Conservation (phyloP, 1,140 invertebrate species). For the Drosophila lowei region DNA sequence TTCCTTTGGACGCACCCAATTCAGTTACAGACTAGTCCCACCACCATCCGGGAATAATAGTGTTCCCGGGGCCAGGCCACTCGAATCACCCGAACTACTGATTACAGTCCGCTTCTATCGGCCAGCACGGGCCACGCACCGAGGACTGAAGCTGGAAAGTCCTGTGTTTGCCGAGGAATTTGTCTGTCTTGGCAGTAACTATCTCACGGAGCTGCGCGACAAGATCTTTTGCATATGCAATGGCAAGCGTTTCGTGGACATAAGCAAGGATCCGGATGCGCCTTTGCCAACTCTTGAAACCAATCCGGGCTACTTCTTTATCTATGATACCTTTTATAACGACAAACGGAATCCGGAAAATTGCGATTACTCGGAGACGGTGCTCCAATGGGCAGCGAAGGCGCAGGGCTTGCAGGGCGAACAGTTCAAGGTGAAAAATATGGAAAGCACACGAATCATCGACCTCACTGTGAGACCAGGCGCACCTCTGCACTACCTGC, state of each 20-base stretch:
- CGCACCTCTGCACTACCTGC: constrained; percentile 90
- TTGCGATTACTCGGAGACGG: constrained; percentile 86
- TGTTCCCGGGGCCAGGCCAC: constrained; percentile 3
- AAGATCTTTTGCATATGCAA: constrained; percentile 88
- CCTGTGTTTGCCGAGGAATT: constrained; percentile 85
- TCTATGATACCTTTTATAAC: constrained; percentile 91
- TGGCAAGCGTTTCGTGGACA: constrained; percentile 85
- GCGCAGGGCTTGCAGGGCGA: constrained; percentile 83
- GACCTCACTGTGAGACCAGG: constrained; percentile 88
- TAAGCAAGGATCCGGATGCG: constrained; percentile 85
- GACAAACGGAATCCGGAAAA: constrained; percentile 86
- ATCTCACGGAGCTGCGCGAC: constrained; percentile 87
- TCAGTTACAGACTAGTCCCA: constrained; percentile 35
- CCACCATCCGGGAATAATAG: not conserved
- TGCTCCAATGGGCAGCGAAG: constrained; percentile 87
- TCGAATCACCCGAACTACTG: constrained; percentile 65
- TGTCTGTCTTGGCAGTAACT: constrained; percentile 86
- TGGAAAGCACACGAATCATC: constrained; percentile 87
- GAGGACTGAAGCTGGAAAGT: constrained; percentile 62
- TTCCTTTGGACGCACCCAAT: constrained; percentile 53
- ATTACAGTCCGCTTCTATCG: constrained; percentile 83
- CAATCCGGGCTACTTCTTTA: constrained; percentile 89
- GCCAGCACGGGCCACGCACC: constrained; percentile 72
- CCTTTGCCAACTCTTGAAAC: constrained; percentile 83
- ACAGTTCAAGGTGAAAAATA: constrained; percentile 84